Conservation (phyloP, 2,113 vertebrate genomes). For the Rallus limicola region DNA sequence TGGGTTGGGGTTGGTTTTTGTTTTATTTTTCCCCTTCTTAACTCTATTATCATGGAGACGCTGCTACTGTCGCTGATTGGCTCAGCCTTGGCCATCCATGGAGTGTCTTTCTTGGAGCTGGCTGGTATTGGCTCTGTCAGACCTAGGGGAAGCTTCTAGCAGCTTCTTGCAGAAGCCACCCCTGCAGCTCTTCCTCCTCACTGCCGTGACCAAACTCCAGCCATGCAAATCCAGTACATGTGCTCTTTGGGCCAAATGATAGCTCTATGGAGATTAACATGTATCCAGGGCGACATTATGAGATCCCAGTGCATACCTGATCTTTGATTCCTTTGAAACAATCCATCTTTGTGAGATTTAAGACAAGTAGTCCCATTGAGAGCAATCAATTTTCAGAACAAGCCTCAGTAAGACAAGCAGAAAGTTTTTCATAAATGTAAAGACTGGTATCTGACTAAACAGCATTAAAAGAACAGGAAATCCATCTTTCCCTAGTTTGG, state of each 20-base stretch:
- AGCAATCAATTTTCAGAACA: neutral
- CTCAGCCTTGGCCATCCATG: too few species aligned
- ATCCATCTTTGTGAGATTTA: fast-evolving
- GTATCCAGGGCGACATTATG: neutral
- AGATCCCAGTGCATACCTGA: neutral
- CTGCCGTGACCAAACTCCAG: too few species aligned
- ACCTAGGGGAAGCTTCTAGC: too few species aligned
- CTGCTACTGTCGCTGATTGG: too few species aligned
- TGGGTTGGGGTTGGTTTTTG: too few species aligned
- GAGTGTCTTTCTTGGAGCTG: too few species aligned
- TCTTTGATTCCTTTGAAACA: neutral
- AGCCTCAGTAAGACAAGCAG: neutral
- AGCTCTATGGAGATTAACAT: neutral
- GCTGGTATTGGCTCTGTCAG: too few species aligned
- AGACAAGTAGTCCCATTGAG: neutral
- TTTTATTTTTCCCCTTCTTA: too few species aligned
- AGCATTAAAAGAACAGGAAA: neutral
- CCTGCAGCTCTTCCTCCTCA: too few species aligned
- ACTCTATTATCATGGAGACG: too few species aligned
- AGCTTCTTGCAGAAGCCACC: too few species aligned
- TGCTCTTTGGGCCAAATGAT: neutral
- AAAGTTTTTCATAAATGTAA: neutral
- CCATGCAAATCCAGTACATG: too few species aligned
- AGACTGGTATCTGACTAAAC: neutral
- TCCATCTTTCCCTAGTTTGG: neutral